These are phyloP conservation scores for Polydrusus pterygomalis DNA, from an alignment of 2,888 invertebrate genomes.

Conservation along the genomic window DNA sequence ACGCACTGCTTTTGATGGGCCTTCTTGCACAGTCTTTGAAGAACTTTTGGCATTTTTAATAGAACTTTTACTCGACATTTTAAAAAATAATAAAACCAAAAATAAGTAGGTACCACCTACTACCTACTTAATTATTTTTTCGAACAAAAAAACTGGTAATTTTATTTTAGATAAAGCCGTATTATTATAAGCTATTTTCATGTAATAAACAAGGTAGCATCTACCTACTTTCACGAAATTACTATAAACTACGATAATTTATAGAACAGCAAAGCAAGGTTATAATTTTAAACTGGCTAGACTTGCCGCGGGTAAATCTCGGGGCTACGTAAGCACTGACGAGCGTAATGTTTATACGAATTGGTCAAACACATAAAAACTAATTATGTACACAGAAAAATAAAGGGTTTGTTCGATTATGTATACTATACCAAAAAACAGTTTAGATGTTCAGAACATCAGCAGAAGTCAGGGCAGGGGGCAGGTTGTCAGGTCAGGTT, in stretches of 20 bases:
- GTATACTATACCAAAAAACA: too few species aligned
- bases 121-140: too few species aligned
- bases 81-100: background rate
- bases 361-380: too few species aligned
- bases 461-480: too few species aligned
- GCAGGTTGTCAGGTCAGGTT: too few species aligned
- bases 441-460: too few species aligned
- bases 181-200: background rate
- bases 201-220: background rate
- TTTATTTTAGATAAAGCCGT: background rate
- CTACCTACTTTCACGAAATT: too few species aligned
- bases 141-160: background rate
- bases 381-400: too few species aligned
- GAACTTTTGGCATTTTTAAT: background rate
- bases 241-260: too few species aligned
- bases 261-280: background rate
- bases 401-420: too few species aligned
- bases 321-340: background rate
- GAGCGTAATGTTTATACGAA: too few species aligned
- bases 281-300: background rate
- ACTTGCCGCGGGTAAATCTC: background rate
- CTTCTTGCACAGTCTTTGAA: background rate
- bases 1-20: constrained; percentile 73
- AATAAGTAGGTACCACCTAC: background rate
- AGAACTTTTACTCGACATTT: constrained; percentile 17